Percentiles rank a stretch among this genome's conserved stretches.
These are phyloP conservation scores for Trichopoda pennipes DNA, from an alignment of 2,888 invertebrate genomes.

Conservation along the genomic window DNA sequence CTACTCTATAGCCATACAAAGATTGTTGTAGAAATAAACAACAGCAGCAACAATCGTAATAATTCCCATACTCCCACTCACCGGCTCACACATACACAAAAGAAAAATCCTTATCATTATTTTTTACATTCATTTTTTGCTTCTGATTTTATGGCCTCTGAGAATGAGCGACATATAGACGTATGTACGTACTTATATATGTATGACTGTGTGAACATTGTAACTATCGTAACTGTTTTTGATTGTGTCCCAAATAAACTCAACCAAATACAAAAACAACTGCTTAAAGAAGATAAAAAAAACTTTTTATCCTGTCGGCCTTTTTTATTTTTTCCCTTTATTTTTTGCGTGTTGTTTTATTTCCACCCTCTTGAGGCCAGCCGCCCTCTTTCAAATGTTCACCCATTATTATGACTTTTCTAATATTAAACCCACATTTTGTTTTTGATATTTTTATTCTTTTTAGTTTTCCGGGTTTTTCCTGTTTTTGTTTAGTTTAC, in stretches of 20 bases:
- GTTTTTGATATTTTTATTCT: slow-evolving; percentile 39
- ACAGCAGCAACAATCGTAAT: slow-evolving; percentile 58
- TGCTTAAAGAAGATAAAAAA: background rate
- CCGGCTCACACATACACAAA: background rate
- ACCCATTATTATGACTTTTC: slow-evolving; percentile 51
- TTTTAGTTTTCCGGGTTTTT: slow-evolving; percentile 38
- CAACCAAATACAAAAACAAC: slow-evolving; percentile 11
- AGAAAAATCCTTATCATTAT: slow-evolving; percentile 43
- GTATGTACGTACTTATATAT: background rate
- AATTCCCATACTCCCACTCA: slow-evolving; percentile 42
- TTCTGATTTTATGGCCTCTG: slow-evolving; percentile 26
- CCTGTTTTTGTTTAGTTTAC: slow-evolving; percentile 30
- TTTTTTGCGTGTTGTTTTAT: slow-evolving; percentile 3
- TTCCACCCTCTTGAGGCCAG: background rate
- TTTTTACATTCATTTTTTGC: slow-evolving; percentile 53
- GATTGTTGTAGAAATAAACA: slow-evolving; percentile 20
- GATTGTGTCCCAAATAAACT: slow-evolving; percentile 49
- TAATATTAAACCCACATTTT: slow-evolving; percentile 40
- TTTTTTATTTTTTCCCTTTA: slow-evolving; percentile 22
- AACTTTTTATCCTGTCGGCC: slow-evolving; percentile 45
- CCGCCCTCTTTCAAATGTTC: slow-evolving; percentile 31
- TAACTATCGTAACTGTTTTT: slow-evolving; percentile 61
- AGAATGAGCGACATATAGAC: background rate
- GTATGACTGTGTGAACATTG: slow-evolving; percentile 25
- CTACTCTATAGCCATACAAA: background rate